Evolutionary conservation across 2,113 vertebrate genomes (phyloP), one percentile per base, ranked within the genome.

Genomic region (Hiodon tergisus): DNA sequence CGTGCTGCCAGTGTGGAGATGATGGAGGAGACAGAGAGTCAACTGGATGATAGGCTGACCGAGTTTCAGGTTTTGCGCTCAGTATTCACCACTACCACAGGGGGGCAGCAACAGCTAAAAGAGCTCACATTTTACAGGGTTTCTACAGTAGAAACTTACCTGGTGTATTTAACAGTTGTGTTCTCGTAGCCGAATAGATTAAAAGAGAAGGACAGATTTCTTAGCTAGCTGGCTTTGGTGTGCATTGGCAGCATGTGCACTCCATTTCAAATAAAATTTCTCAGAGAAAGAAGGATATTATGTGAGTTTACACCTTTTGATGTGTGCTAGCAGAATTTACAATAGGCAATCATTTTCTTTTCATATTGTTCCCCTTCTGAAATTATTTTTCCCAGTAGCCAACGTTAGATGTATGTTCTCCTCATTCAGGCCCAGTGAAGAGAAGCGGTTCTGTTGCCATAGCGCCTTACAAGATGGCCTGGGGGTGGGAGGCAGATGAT

Each of bases 1-100:
- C 65, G 76, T 0, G 81, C 94, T 81, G 89, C 93, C 80, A 90
- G 78, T 8, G 86, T 93, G 82, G 91, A 80, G 53, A 60, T 89
- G 84, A 89, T 89, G 73, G 88, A 89, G 71, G 90, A 93, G 67
- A 90, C 90, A 1, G 94, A 95, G 80, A 90, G 94, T 77, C 85
- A 89, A 79, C 77, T 92, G 17, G 72, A 81, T 47, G 87, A 93
- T 79, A 88, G 87, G 67, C 89, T 93, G 76, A 81, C 83, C 1
- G 65, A 90, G 73, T 90, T 91, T 73, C 88, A 94, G 94, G 97
- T 98, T 55, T 55, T 4, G 14, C 1, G 9, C 70, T 66, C 68
- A 6, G 3, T 68, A 66, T 16, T 52, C 11, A 11, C 17, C 31
- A 53, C 10, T 9, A 63, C 53, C 62, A 67, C 61, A 9, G 67